A percentile compares a stretch with the other conserved stretches of the same genome.
Conservation (phyloP, 2,888 invertebrate genomes). For the Lasius fuliginosus region DNA sequence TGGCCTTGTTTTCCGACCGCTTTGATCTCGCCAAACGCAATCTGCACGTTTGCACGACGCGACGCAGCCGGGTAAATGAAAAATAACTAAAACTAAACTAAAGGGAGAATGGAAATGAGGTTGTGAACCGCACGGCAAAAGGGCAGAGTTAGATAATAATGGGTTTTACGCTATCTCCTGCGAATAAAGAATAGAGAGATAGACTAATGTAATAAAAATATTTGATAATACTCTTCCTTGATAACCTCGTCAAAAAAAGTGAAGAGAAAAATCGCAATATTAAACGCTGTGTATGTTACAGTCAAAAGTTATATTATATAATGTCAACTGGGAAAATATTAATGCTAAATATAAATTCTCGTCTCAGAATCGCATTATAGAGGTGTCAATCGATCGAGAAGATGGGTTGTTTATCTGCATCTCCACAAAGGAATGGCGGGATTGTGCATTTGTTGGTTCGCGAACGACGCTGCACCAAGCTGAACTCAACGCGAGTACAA, state of each 20-base stretch:
- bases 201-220: background rate
- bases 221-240: background rate
- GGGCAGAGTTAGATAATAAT: slow-evolving; percentile 9
- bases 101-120: slow-evolving; percentile 25
- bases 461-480: slow-evolving; percentile 17
- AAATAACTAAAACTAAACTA: slow-evolving; percentile 44
- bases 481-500: slow-evolving; percentile 26
- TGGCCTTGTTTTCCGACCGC: slow-evolving; percentile 63
- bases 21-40: slow-evolving; percentile 66
- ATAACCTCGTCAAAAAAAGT: background rate
- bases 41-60: slow-evolving; percentile 32
- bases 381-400: background rate
- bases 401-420: slow-evolving; percentile 13
- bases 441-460: slow-evolving; percentile 28
- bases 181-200: background rate
- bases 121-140: background rate
- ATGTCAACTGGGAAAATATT: background rate
- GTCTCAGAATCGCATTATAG: background rate
- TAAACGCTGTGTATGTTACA: background rate
- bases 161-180: background rate
- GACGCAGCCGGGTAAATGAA: slow-evolving; percentile 37
- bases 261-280: background rate
- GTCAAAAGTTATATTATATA: background rate
- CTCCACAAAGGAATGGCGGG: slow-evolving; percentile 28
- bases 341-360: slow-evolving; percentile 12